Evolutionary conservation across 2,113 vertebrate species (phyloP), one percentile per base, ranked within the genome.

Genomic region (Sterrhoptilus dennistouni): DNA sequence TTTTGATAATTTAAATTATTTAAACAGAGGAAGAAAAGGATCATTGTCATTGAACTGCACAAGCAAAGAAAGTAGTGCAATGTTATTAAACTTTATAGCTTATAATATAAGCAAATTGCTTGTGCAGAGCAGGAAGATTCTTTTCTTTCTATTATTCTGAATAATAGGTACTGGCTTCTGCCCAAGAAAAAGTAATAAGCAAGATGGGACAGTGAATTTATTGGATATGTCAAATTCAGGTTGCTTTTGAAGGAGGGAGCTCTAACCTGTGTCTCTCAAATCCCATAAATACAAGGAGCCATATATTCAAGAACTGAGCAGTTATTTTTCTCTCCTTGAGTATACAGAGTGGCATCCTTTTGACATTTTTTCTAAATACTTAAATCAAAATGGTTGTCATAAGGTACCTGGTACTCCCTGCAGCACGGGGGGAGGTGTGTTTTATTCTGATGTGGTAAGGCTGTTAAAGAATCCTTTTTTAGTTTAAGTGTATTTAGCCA

Each of bases 311-410:
- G 38, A 16, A 74, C 19, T n/a, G 35, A 93, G 40, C 12, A 83
- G 21, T 83, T 83, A 53, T 90, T 95, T 95, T 89, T 90, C 83
- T 74, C 29, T 70, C 21, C 80, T 83, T 52, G 13, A 52, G 8
- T 81, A 75, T 74, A 78, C 24, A 66, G 19, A 13, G 35, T 44
- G 68, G 35, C 47, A 89, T 90, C 47, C 42, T 83, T 86, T 38
- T 93, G 89, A 66, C 72, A 81, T 95, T 93, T 91, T 92, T 23
- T 83, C 60, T 52, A 83, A 93, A 89, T 75, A 52, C 69, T 59
- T 93, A 93, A 72, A 79, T 86, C 90, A 94, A 87, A 96, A 92
- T 80, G 23, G 45, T 77, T 94, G 89, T 87, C 54, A 81, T 66
- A 92, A 63, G 0, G 0, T 89, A 38, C 70, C 50, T 87, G 64